Evolutionary conservation across 2,797 vertebrate species (phyloP).

Genomic region (Gymnodraco acuticeps): DNA sequence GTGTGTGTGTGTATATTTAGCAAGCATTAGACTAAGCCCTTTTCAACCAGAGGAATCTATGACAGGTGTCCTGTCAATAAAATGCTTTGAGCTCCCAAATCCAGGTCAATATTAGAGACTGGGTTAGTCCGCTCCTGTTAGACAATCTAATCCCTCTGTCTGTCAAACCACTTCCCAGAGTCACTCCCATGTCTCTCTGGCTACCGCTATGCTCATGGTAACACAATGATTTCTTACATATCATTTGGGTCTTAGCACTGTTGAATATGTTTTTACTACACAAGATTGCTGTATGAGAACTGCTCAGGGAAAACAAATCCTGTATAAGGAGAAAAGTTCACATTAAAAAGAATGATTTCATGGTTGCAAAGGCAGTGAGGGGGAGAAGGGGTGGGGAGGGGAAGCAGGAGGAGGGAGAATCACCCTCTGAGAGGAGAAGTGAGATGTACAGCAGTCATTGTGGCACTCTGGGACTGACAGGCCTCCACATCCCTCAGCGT

Average conservation of each 20-base stretch:
- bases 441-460: conserved; percentile 30
- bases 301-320: background rate
- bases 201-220: conserved; percentile 10
- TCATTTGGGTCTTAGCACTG: conserved; percentile 7
- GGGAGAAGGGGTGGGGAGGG: background rate
- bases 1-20: conserved; percentile 39
- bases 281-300: background rate
- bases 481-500: conserved; percentile 41
- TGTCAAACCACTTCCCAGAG: conserved; percentile 54
- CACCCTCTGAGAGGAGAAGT: conserved; percentile 30
- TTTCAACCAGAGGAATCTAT: conserved; percentile 47
- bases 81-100: conserved; percentile 64
- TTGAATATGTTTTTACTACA: conserved; percentile 9
- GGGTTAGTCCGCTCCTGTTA: conserved; percentile 58
- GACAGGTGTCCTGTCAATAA: conserved; percentile 67
- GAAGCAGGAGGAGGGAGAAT: conserved; percentile 10
- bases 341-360: conserved; percentile 8
- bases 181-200: conserved; percentile 19
- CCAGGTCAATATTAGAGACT: conserved; percentile 69
- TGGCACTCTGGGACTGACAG: conserved; percentile 49
- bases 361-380: background rate
- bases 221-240: conserved; percentile 21
- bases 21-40: conserved; percentile 42
- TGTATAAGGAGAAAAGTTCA: conserved; percentile 1
- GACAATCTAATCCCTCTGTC: conserved; percentile 64